Conservation (phyloP, 2,113 vertebrate species). For the Thermophis baileyi region DNA sequence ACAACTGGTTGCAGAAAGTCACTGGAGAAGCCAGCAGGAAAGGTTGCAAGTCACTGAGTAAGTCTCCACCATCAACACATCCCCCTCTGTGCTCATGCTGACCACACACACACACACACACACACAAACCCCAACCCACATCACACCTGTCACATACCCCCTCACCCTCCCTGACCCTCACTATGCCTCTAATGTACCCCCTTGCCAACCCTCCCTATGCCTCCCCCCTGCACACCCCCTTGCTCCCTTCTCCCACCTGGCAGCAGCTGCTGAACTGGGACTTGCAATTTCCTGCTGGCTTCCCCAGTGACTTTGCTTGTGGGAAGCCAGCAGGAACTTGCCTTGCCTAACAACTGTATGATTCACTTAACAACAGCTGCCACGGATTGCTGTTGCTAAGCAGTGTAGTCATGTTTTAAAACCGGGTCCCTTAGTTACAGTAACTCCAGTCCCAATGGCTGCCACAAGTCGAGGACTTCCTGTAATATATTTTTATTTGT, state of each 20-base stretch:
- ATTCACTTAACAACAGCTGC: too few relatives aligned
- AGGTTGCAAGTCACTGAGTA: not conserved
- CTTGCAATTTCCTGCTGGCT: not conserved
- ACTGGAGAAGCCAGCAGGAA: not conserved
- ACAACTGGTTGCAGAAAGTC: not conserved
- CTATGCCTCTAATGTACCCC: not conserved
- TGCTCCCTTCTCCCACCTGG: not conserved
- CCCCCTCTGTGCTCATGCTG: too few relatives aligned
- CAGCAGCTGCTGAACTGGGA: not conserved
- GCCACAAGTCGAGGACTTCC: too few relatives aligned
- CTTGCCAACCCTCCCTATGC: not conserved
- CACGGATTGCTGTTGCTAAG: too few relatives aligned
- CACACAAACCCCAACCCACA: too few relatives aligned
- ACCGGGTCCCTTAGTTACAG: too few relatives aligned
- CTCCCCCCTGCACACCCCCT: not conserved
- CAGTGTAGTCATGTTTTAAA: too few relatives aligned
- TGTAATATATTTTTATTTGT: too few relatives aligned
- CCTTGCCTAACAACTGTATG: too few relatives aligned
- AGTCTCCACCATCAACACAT: not conserved
- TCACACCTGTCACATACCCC: not conserved
- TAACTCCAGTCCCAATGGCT: too few relatives aligned
- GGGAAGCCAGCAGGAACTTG: too few relatives aligned
- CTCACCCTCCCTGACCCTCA: not conserved
- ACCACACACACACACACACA: too few relatives aligned
- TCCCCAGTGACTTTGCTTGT: not conserved